phyloP scores from a whole-genome alignment of 2,797 vertebrate species.

The Diglossa cyanea region DNA sequence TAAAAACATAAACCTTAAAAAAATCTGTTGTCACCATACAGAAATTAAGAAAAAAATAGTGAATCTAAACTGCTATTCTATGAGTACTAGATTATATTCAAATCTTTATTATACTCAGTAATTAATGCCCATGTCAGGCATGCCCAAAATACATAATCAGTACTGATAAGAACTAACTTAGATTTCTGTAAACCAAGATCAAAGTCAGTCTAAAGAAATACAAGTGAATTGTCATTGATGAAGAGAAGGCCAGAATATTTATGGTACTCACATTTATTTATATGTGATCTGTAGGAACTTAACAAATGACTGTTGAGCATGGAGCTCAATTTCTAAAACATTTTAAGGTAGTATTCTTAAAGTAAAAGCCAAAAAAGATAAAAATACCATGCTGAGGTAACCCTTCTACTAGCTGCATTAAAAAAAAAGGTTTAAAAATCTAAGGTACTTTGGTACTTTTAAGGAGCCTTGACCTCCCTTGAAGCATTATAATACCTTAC shows the following conservation, averaged over 20 bases:
- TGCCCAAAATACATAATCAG: neutral
- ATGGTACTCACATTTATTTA: neutral
- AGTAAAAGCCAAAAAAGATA: neutral
- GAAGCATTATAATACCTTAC: neutral
- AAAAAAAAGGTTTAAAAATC: neutral
- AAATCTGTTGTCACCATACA: neutral
- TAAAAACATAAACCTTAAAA: neutral
- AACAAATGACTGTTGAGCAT: neutral
- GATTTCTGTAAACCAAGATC: neutral
- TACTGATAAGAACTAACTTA: neutral
- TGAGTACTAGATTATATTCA: neutral
- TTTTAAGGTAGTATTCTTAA: neutral
- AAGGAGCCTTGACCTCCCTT: neutral
- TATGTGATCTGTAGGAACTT: neutral
- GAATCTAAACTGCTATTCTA: neutral
- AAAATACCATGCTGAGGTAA: neutral
- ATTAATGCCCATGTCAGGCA: neutral
- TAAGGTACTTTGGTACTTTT: neutral
- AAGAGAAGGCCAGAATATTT: neutral
- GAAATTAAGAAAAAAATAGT: neutral
- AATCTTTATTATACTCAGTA: neutral
- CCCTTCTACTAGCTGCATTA: neutral
- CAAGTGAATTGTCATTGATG: neutral
- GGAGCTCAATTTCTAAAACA: neutral
- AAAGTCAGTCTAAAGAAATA: neutral